Base-by-base conservation (phyloP, 2,113 vertebrate genomes). In the Anthoscopus minutus region DNA sequence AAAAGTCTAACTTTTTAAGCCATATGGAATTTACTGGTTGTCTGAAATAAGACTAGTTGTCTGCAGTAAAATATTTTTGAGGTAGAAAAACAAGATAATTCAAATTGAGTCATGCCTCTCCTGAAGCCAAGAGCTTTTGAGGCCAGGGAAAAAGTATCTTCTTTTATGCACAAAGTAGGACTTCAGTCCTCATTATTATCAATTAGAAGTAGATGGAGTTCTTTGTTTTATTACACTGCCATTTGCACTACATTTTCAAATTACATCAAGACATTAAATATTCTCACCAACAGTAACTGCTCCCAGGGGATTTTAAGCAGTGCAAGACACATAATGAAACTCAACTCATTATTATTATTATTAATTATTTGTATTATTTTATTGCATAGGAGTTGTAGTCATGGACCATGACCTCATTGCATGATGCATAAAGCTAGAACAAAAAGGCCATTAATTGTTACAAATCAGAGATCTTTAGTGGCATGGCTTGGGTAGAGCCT, bases 161-260 rank as follows among this genome's bases (percentile, higher is more conserved):
- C 87, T 96, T 82, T 91, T 80, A 93, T 82, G 89, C 92, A 83
- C n/a, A 84, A 30, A 83, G 84, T 71, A 96, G 67, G 79, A 88
- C 81, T 90, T 96, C 82, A 70, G 44, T 88, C 96, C 91, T 96
- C 96, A 86, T 95, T 93, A 89, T 95, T 95, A 94, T 94, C 94
- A 81, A 96, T 97, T 97, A 95, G 91, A 97, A 95, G 80, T 90
- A 97, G 96, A 97, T 97, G 94, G 96, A 97, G 86, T 97, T 97
- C 95, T 96, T 96, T 96, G 94, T 94, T 95, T 97, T 97, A 94
- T 94, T 88, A 89, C 33, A 3, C 57, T 94, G 94, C 93, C 94
- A 94, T 93, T 96, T 96, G 81, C 42, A 85, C 81, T 93, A 71
- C 88, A 88, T 93, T 96, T 98, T 97, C 88, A 86, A 96, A 83